A percentile compares a stretch with the other conserved stretches of the same genome.
These are phyloP conservation scores for Ptilodon capucinus DNA, from an alignment of 2,888 invertebrate genomes.

Conservation along the genomic window DNA sequence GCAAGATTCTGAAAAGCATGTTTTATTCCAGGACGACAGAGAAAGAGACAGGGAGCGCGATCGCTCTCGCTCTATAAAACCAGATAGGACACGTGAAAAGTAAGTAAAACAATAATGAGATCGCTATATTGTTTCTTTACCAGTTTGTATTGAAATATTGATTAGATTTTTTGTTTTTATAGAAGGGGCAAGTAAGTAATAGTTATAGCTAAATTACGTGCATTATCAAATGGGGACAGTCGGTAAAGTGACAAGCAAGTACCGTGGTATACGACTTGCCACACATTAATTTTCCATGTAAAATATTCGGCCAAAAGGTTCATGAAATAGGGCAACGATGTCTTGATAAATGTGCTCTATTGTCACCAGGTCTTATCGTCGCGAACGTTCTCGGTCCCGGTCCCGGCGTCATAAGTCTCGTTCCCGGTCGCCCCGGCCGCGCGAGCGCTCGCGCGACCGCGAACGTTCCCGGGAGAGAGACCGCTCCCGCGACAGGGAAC, in stretches of 20 bases:
- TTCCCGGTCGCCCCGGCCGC: conserved; percentile 85
- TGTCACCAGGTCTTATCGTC: conserved; percentile 82
- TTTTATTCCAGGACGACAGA: conserved; percentile 61
- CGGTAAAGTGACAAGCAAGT: no score
- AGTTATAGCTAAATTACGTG: no score
- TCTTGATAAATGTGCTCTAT: neutral
- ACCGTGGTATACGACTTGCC: no score
- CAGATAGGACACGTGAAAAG: conserved; percentile 84
- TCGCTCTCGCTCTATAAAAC: conserved; percentile 83
- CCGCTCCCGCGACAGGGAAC: conserved; percentile 62
- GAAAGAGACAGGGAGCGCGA: conserved; percentile 79
- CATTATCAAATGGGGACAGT: no score
- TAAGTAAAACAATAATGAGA: conserved; percentile 44
- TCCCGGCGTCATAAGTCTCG: conserved; percentile 87
- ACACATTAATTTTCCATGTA: no score
- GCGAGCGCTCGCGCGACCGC: conserved; percentile 53
- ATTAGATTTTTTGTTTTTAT: conserved; percentile 1
- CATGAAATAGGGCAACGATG: neutral
- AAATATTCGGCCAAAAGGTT: no score
- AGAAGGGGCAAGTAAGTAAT: conserved; percentile 9
- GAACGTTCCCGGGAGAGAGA: conserved; percentile 66
- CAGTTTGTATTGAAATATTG: neutral
- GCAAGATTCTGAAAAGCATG: neutral
- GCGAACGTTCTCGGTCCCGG: conserved; percentile 86
- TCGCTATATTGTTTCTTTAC: neutral